Base-by-base conservation (phyloP, 2,113 vertebrate genomes). In the Gracilinanus agilis region DNA sequence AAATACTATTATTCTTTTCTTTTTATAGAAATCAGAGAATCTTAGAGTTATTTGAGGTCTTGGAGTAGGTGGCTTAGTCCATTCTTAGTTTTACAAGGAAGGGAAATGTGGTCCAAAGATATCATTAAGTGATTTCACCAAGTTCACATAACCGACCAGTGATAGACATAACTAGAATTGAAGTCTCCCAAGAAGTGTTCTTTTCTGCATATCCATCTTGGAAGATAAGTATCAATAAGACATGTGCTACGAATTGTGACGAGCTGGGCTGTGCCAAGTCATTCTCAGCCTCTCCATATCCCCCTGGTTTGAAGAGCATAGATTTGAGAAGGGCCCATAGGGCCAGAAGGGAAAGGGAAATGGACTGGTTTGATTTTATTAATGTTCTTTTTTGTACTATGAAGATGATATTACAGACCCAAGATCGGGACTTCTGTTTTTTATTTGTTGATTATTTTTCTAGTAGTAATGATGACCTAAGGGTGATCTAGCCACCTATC, bases 261-360 rank as follows among this genome's bases (percentile, higher is more conserved):
- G 7, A 83, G 67, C 21, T 83, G 67, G 19, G 7, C 67, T 40
- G 7, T 23, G 16, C 6, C 40, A 5, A 40, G n/a, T 83, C 34
- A 75, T 75, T 75, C 4, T 75, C n/a, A 75, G n/a, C 61, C 67
- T 83, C 19, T 23, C 67, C 19, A 19, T 75, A n/a, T 75, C 13
- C 67, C 67, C 67, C 34, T 40, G 21, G 21, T 5, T 40, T 40
- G 19, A 83, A 83, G 34, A 40, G 19, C 3, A 83, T 83, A 83
- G 19, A 5, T 75, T 3, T 40, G 16, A 40, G 67, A 19, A 83
- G 19, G n/a, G 19, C 16, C 49, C 49, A n/a, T 83, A n/a, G 19
- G 34, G n/a, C 94, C 90, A 91, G 95, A 96, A 92, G 44, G 96
- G 95, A 96, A 95, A 5, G 54, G 34, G 56, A 83, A 83, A 3